Evolutionary conservation across 1,140 invertebrate genomes (phyloP).

Genomic region (Gonioctena quinquepunctata): DNA sequence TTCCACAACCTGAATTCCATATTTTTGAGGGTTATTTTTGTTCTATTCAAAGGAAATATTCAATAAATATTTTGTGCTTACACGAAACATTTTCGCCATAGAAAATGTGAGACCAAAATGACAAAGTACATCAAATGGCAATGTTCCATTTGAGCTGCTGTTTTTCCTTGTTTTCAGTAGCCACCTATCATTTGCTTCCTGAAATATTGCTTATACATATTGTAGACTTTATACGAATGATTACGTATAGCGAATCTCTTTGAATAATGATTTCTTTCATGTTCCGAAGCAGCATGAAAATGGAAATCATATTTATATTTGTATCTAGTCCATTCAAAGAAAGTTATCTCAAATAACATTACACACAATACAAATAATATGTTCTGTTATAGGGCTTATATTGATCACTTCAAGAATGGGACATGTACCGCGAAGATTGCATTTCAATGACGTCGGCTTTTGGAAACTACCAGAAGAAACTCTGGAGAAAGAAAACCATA

Average conservation of each 20-base stretch:
- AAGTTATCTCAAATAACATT: neutral
- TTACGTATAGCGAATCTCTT: neutral
- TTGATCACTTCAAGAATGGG: neutral
- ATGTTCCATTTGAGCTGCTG: too few relatives aligned
- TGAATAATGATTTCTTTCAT: neutral
- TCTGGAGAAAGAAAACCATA: neutral
- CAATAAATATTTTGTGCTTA: too few relatives aligned
- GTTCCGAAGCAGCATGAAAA: neutral
- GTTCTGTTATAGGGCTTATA: conserved; percentile 1
- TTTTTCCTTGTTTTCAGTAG: too few relatives aligned
- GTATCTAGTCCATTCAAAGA: too few relatives aligned
- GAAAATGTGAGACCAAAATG: too few relatives aligned
- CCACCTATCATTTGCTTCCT: too few relatives aligned
- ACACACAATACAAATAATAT: neutral
- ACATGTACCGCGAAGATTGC: neutral
- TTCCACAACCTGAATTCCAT: too few relatives aligned
- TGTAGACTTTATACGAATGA: neutral
- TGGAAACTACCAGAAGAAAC: conserved; percentile 2
- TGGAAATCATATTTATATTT: too few relatives aligned
- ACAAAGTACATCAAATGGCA: too few relatives aligned
- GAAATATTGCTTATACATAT: neutral
- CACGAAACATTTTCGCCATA: too few relatives aligned
- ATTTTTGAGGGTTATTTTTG: too few relatives aligned
- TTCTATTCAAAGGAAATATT: too few relatives aligned
- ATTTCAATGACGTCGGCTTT: neutral